A percentile compares a stretch with the other conserved stretches of the same genome.
Conservation (phyloP, 2,888 invertebrate genomes). For the Cheilosia urbana region DNA sequence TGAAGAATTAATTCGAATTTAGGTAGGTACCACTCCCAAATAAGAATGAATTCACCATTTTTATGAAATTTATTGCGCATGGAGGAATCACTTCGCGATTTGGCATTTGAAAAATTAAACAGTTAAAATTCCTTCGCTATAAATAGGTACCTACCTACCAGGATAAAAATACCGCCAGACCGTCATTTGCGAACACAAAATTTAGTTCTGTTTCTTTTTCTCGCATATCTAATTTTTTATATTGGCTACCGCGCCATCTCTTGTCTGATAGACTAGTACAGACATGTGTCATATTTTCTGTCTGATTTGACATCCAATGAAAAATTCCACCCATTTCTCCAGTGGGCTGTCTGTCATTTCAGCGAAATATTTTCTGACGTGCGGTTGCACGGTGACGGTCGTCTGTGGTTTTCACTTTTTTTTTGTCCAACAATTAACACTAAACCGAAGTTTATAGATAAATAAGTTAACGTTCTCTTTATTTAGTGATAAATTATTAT, state of each 20-base stretch:
- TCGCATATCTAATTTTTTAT: no score
- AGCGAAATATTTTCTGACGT: slow-evolving; percentile 48
- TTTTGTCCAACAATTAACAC: slow-evolving; percentile 25
- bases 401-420: slow-evolving; percentile 42
- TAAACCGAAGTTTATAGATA: slow-evolving; percentile 5
- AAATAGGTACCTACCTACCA: no score
- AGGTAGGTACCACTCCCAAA: no score
- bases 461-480: slow-evolving; percentile 18
- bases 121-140: no score
- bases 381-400: slow-evolving; percentile 37
- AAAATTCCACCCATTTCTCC: slow-evolving; percentile 54
- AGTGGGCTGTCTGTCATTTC: slow-evolving; percentile 61
- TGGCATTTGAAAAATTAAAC: no score
- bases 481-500: slow-evolving; percentile 43
- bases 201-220: not conserved
- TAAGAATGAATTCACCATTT: no score
- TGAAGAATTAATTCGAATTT: no score
- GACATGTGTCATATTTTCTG: not conserved
- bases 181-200: no score
- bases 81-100: no score
- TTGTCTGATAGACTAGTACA: not conserved
- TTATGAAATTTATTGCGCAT: no score
- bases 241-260: slow-evolving; percentile 21
- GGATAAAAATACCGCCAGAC: no score
- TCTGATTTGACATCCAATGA: slow-evolving; percentile 38